These are phyloP conservation scores for Popillia japonica DNA, from an alignment of 1,140 invertebrate species.

Conservation along the genomic window DNA sequence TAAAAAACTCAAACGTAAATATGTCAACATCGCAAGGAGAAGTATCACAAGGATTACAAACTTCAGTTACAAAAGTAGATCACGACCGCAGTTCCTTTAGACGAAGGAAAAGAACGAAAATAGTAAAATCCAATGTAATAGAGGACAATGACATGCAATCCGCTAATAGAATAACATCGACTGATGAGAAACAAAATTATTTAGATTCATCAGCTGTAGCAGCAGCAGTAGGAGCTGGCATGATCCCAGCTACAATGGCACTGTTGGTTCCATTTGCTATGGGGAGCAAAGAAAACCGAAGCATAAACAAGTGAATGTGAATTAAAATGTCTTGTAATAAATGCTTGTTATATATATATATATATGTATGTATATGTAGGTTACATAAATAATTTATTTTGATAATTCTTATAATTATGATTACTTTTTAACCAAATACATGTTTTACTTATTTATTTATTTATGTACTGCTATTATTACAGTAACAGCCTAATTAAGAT, in stretches of 20 bases:
- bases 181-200: slow-evolving; percentile 20
- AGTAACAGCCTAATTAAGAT: no score
- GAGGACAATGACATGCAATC: background rate
- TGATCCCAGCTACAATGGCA: slow-evolving; percentile 80
- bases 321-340: background rate
- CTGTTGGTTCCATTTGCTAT: slow-evolving; percentile 80
- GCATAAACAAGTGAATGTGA: slow-evolving; percentile 29
- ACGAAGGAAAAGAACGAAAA: slow-evolving; percentile 43
- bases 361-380: background rate
- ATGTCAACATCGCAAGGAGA: slow-evolving; percentile 79
- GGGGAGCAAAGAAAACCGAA: slow-evolving; percentile 61
- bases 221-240: slow-evolving; percentile 77
- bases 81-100: slow-evolving; percentile 57
- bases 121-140: background rate
- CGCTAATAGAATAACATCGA: slow-evolving; percentile 26
- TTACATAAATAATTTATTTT: background rate
- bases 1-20: slow-evolving; percentile 69
- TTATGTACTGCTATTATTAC: no score
- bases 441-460: no score
- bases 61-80: slow-evolving; percentile 74
- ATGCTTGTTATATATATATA: background rate
- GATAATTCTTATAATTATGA: background rate
- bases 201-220: slow-evolving; percentile 68
- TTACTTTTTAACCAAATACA: no score
- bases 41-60: slow-evolving; percentile 73